Percentiles rank a stretch among this genome's conserved stretches.
Evolutionary conservation across 2,888 invertebrate species (phyloP).

Genomic region (Phoronis australis): DNA sequence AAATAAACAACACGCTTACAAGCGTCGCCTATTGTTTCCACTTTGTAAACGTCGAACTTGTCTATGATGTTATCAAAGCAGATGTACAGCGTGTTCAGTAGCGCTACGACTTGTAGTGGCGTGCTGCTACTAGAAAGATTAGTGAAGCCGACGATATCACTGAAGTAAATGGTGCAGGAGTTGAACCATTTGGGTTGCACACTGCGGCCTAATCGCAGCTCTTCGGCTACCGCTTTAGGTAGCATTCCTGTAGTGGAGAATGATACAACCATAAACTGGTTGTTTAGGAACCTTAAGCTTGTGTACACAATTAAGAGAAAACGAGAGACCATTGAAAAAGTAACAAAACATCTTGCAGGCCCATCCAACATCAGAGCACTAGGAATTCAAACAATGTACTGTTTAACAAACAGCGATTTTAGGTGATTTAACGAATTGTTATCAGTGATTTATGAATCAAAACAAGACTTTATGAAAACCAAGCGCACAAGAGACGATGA

Average conservation of each 20-base stretch:
- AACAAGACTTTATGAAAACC: too few relatives aligned
- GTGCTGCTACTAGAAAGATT: constrained; percentile 30
- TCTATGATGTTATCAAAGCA: constrained; percentile 40
- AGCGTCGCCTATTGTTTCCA: constrained; percentile 44
- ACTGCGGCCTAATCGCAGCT: constrained; percentile 25
- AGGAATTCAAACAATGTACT: too few relatives aligned
- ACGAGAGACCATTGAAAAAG: too few relatives aligned
- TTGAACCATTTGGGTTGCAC: constrained; percentile 30
- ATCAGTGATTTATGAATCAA: too few relatives aligned
- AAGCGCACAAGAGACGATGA: too few relatives aligned
- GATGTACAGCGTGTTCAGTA: constrained; percentile 40
- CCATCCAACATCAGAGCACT: too few relatives aligned
- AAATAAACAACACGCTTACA: constrained; percentile 22
- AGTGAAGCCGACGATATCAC: constrained; percentile 42
- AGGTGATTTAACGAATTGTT: too few relatives aligned
- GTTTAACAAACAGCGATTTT: too few relatives aligned
- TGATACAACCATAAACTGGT: neutral
- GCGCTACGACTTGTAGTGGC: constrained; percentile 31
- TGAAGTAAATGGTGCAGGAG: constrained; percentile 39
- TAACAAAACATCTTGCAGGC: too few relatives aligned
- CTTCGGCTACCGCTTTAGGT: constrained; percentile 35
- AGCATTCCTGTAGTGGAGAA: constrained; percentile 30
- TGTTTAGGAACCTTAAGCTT: too few relatives aligned
- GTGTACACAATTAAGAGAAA: too few relatives aligned
- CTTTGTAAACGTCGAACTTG: constrained; percentile 38